phyloP scores from a whole-genome alignment of 2,113 vertebrate species.

The Periophthalmodon schlosseri region DNA sequence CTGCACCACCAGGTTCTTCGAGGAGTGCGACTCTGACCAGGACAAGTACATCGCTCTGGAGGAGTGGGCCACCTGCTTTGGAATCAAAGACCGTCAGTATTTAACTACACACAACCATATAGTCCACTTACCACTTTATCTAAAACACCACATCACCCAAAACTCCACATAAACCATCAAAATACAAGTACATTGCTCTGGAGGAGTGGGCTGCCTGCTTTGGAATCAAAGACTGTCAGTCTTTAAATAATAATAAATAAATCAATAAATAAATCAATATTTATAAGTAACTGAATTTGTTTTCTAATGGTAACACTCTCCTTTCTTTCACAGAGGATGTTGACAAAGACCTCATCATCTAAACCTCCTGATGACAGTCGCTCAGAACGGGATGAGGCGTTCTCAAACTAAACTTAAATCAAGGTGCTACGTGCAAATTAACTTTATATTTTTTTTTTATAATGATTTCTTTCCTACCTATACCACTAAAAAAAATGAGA shows the following conservation, averaged over 20 bases:
- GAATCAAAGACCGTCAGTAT: conserved; percentile 95
- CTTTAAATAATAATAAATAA: no score
- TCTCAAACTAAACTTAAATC: conserved; percentile 79
- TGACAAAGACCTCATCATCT: conserved; percentile 94
- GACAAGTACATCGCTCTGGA: conserved; percentile 98
- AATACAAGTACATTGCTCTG: no score
- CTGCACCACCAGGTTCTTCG: conserved; percentile 98
- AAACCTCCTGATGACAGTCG: conserved; percentile 63
- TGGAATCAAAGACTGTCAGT: no score
- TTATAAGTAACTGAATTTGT: no score
- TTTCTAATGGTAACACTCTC: background rate
- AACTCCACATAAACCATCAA: no score
- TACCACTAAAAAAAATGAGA: conserved; percentile 78
- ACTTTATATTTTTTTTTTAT: conserved; percentile 48
- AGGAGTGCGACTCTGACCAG: conserved; percentile 88
- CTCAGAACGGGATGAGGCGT: conserved; percentile 85
- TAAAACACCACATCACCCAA: no score
- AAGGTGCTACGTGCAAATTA: conserved; percentile 87
- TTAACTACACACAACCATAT: background rate
- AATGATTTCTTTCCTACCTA: conserved; percentile 72
- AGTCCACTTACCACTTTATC: background rate
- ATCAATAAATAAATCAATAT: no score
- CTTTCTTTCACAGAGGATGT: conserved; percentile 90
- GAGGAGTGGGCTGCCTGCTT: no score
- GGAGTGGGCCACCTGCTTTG: conserved; percentile 96